A percentile compares a stretch with the other conserved stretches of the same genome.
phyloP scores from a whole-genome alignment of 2,888 invertebrate species.

The Sphaerophoria rueppellii region DNA sequence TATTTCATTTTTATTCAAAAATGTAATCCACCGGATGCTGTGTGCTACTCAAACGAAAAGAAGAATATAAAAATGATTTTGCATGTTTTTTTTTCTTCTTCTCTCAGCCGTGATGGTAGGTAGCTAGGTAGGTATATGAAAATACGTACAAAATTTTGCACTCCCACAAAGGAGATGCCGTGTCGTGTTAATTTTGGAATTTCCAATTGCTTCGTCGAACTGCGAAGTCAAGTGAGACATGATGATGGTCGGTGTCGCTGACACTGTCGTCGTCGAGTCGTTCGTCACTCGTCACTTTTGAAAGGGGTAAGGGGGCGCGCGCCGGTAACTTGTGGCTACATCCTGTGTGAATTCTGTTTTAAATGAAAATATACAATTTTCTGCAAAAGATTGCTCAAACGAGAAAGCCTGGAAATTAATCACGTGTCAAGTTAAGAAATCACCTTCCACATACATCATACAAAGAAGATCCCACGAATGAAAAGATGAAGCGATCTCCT shows the following conservation, averaged over 20 bases:
- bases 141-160: slow-evolving; percentile 39
- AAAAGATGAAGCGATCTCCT: background rate
- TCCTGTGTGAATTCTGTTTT: slow-evolving; percentile 52
- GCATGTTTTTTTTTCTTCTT: slow-evolving; percentile 37
- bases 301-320: background rate
- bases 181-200: slow-evolving; percentile 66
- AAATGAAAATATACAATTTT: slow-evolving; percentile 32
- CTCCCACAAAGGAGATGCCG: slow-evolving; percentile 61
- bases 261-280: slow-evolving; percentile 19
- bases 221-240: slow-evolving; percentile 54
- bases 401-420: slow-evolving; percentile 58
- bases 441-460: slow-evolving; percentile 20
- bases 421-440: slow-evolving; percentile 53
- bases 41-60: slow-evolving; percentile 58
- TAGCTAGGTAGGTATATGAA: slow-evolving; percentile 12
- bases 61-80: slow-evolving; percentile 65
- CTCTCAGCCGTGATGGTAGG: too few species aligned
- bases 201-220: slow-evolving; percentile 61
- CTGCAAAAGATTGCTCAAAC: slow-evolving; percentile 30
- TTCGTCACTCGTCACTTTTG: background rate
- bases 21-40: slow-evolving; percentile 70
- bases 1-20: slow-evolving; percentile 11
- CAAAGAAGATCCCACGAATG: background rate
- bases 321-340: slow-evolving; percentile 30
- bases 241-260: slow-evolving; percentile 57